phyloP scores from a whole-genome alignment of 2,797 vertebrate genomes.

The Spinus olivaceus region DNA sequence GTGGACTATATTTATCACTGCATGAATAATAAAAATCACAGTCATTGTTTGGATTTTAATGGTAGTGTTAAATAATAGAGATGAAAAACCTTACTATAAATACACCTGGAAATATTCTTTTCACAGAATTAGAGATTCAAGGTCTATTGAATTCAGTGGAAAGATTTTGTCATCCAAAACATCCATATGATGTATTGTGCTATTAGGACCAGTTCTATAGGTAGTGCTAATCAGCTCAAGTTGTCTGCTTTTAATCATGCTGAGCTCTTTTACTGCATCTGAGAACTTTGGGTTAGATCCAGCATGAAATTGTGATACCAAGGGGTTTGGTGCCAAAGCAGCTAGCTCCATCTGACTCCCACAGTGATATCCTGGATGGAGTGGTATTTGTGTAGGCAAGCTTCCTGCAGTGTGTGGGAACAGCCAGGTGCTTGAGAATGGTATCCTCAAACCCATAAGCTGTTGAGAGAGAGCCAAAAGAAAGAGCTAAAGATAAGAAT shows the following conservation, averaged over 20 bases:
- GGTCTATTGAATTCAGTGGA: background rate
- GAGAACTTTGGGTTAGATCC: background rate
- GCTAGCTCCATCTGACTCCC: background rate
- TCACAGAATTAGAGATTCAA: background rate
- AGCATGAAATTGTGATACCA: background rate
- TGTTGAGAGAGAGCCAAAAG: background rate
- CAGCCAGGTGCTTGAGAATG: background rate
- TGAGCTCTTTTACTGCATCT: background rate
- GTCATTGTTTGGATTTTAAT: background rate
- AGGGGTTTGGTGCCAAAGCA: background rate
- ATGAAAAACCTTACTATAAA: background rate
- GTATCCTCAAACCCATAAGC: background rate
- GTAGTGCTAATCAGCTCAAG: background rate
- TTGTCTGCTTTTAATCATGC: background rate
- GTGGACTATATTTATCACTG: background rate
- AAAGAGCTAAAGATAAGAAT: background rate
- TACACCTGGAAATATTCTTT: background rate
- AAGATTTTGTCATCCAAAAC: background rate
- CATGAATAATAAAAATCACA: background rate
- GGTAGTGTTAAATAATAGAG: background rate
- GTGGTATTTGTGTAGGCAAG: background rate
- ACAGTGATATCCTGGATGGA: background rate
- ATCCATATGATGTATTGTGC: background rate
- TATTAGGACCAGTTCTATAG: background rate
- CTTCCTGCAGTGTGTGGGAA: background rate